Base-by-base conservation (phyloP, 2,888 invertebrate genomes). In the Pandemis corylana region DNA sequence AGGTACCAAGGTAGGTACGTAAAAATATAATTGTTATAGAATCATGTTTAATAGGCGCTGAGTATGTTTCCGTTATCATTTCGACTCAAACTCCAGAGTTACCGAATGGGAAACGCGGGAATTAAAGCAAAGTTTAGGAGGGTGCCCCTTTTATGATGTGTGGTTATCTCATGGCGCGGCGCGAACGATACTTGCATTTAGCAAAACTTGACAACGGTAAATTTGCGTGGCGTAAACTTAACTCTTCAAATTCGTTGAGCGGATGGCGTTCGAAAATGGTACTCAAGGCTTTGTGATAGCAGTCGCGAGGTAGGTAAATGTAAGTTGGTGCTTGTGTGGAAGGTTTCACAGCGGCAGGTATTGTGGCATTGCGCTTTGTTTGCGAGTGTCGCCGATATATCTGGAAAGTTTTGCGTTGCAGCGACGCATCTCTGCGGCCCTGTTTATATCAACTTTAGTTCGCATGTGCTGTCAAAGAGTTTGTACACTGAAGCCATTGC, bases 331-430 rank as follows among this genome's bases (percentile, higher is more conserved):
- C 81, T 84, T 85, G 83, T 85, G 81, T 49, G 67, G 70, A 56
- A 67, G 74, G 46, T 36, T 63, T 85, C 86, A 85, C 87, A 87
- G 86, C 87, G 85, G 87, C 84, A 87, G 88, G 89, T 88, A 90
- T 92, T 92, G 91, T 91, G 87, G 87, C 83, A 83, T 84, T 83
- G 84, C 82, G 89, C 90, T 91, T 92, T 93, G 92, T 93, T 90
- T 89, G 90, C 85, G 84, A 88, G 84, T 88, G 91, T 89, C 91
- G 86, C 90, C 89, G 92, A 93, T 93, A 93, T 93, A 93, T 92
- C 89, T 90, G 85, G 84, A 90, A 92, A 93, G 87, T 92, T 92
- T 83, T 85, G 87, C 89, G 82, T 82, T 87, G 87, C 88, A 86
- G 84, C 86, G 85, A 87, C 87, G 87, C 88, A 87, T 86, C 85